Evolutionary conservation across 2,113 vertebrate genomes (phyloP).

Genomic region (Epinephelus cyanopodus): DNA sequence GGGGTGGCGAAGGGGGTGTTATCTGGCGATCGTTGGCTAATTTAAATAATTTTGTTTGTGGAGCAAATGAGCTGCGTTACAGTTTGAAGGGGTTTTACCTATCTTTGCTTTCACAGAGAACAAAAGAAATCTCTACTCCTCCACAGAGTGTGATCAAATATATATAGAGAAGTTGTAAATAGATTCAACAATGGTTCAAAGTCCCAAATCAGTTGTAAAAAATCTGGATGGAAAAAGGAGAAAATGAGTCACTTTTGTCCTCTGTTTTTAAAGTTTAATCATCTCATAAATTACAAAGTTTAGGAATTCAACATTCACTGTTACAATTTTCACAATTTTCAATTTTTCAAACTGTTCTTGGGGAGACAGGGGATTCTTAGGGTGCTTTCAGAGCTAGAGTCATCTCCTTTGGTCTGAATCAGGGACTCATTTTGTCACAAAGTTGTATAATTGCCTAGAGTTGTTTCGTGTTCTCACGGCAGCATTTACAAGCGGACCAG

Average conservation of each 20-base stretch:
- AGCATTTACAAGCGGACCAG: no score
- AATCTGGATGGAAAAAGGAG: not conserved
- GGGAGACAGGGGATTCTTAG: no score
- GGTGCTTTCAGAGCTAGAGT: no score
- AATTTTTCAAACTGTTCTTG: no score
- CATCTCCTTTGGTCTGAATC: no score
- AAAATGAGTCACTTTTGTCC: not conserved
- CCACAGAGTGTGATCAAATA: not conserved
- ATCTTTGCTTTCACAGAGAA: not conserved
- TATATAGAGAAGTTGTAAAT: no score
- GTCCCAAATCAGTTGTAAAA: not conserved
- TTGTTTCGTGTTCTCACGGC: no score
- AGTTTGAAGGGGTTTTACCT: constrained; percentile 24
- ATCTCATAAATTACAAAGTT: not conserved
- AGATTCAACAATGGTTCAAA: not conserved
- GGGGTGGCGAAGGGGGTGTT: not conserved
- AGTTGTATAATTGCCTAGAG: no score
- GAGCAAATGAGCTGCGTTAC: not conserved
- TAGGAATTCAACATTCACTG: not conserved
- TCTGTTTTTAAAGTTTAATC: not conserved
- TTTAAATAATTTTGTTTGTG: constrained; percentile 1
- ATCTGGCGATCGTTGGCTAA: not conserved
- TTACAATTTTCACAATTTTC: no score
- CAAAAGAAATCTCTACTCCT: not conserved
- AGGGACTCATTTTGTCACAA: no score